Evolutionary conservation across 1,140 invertebrate species (phyloP), one percentile per base, ranked within the genome.

Genomic region (Oncopodura yosiiana): DNA sequence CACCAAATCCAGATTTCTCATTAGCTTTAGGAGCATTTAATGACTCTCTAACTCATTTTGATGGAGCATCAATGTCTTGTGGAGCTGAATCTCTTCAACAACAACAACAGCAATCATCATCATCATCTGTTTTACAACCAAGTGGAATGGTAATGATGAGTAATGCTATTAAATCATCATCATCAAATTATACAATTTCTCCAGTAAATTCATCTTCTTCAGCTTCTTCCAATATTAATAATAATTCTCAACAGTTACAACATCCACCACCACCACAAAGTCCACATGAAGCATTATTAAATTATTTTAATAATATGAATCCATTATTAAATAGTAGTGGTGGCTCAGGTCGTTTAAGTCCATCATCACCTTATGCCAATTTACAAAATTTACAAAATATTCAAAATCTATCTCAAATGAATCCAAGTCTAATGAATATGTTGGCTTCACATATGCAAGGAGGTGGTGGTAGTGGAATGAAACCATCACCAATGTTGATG

Each of bases 1-100:
- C 64, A 60, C 63, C 56, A 49, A 63, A 66, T 57, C 58, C 66
- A 52, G 58, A 67, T 51, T 57, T 57, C 39, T 24, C 58, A 56
- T 30, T 67, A 32, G 56, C 52, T 42, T 41, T 62, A 53, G 56
- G 65, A 48, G 38, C 62, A 56, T n/a, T 48, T 18, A 49, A 9
- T 32, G 30, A 21, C n/a, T 8, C n/a, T n/a, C 48, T 26, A 53
- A 56, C 19, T 41, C 44, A 2, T 41, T 34, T 16, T n/a, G n/a
- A 53, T 37, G 4, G 23, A 49, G 27, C 30, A 43, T 16, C 43
- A 44, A 19, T 54, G 3, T 61, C 55, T 1, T 57, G 64, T 53
- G 41, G 57, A 43, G 49, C 58, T 30, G 45, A 58, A 44, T 46
- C 64, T 43, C 14, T 48, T n/a, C 27, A 48, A 19, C 49, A 50